Base-by-base conservation (phyloP, 2,797 vertebrate species). In the Trachurus trachurus region DNA sequence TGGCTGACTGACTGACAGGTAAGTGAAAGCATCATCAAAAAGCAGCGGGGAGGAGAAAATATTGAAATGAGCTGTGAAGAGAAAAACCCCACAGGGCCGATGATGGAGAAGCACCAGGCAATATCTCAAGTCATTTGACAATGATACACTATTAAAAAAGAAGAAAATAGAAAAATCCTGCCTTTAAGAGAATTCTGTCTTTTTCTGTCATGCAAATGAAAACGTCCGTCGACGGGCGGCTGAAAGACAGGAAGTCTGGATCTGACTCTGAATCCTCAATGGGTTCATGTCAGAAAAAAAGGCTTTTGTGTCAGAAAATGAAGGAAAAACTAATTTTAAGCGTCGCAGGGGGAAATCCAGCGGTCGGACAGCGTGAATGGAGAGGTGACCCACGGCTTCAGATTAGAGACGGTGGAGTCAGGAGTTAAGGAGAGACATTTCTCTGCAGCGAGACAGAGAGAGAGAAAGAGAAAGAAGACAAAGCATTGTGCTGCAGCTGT, bases 181-280 rank as follows among this genome's bases (percentile, higher is more conserved):
- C 81, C 71, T 82, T 84, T 89, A 56, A 83, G 85, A 70, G 73
- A 75, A 40, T 26, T 65, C 66, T 31, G 71, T 88, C 82, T 89
- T 87, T 89, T 26, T 26, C 85, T 71, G 59, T 88, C 85, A 85
- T 44, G 71, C 75, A 88, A 89, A 90, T 88, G 83, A 88, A 88
- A 84, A 70, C 2, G 54, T 69, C 72, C 78, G 44, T 12, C 47
- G 60, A 52, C n/a, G 4, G 22, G 26, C 15, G 44, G 52, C 74
- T 26, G 39, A 84, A 63, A 56, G 54, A 59, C 10, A 0, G 19
- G 49, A 71, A 11, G 80, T 80, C 81, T 68, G 76, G 22, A 59
- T 77, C 57, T 2, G 66, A 60, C 74, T 70, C 26, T 68, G 80
- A 87, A 91, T 85, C 81, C 64, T 58, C 68, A 90, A 73, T 17